phyloP scores from a whole-genome alignment of 1,140 invertebrate genomes.

The Globodera ellingtonae region DNA sequence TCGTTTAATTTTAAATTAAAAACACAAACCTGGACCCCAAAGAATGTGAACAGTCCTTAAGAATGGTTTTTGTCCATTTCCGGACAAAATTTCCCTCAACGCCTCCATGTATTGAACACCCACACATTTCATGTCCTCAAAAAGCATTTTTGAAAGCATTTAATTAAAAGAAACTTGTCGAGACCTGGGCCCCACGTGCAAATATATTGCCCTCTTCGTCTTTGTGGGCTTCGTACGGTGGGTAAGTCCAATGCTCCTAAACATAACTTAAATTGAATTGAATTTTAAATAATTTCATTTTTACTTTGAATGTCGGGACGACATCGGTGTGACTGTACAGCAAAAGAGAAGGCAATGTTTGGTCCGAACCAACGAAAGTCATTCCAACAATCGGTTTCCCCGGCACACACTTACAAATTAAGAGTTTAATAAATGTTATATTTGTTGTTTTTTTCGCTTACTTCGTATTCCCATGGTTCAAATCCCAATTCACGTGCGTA shows the following conservation, averaged over 20 bases:
- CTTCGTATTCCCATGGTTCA: constrained; percentile 69
- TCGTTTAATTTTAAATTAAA: too few relatives aligned
- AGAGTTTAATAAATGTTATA: neutral
- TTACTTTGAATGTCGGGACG: constrained; percentile 71
- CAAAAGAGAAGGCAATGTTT: constrained; percentile 75
- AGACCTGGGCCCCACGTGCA: constrained; percentile 75
- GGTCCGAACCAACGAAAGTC: constrained; percentile 78
- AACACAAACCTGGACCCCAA: constrained; percentile 73
- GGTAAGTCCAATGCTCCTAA: constrained; percentile 36
- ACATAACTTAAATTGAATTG: too few relatives aligned
- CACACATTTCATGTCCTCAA: constrained; percentile 57
- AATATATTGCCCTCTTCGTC: constrained; percentile 80
- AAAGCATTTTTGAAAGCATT: neutral
- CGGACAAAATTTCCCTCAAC: constrained; percentile 72
- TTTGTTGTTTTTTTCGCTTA: constrained; percentile 34
- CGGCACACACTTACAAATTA: constrained; percentile 66
- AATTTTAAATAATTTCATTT: neutral
- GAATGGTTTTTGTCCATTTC: constrained; percentile 65
- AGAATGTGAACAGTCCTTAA: constrained; percentile 75
- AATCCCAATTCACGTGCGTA: constrained; percentile 75
- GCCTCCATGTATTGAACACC: constrained; percentile 74
- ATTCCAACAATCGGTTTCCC: constrained; percentile 79
- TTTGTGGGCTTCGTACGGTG: constrained; percentile 78
- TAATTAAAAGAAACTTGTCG: neutral
- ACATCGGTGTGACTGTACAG: constrained; percentile 94